phyloP scores from a whole-genome alignment of 1,140 invertebrate species.

The Drosophila watanabei region DNA sequence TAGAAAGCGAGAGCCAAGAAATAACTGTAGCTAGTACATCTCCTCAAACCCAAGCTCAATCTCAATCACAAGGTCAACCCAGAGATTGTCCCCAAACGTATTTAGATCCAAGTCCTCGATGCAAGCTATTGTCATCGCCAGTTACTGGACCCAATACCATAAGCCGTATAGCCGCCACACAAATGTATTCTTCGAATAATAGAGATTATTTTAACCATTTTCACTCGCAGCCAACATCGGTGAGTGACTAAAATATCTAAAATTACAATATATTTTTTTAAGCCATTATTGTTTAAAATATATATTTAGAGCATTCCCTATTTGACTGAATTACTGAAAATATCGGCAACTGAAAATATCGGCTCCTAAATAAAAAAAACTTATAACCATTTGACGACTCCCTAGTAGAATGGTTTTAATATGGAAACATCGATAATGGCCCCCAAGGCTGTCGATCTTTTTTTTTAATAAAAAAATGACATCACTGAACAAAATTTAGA shows the following conservation, averaged over 20 bases:
- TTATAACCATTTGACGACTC: too few relatives aligned
- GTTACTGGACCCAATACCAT: conserved; percentile 41
- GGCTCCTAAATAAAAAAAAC: too few relatives aligned
- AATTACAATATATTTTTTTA: background rate
- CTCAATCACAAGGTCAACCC: conserved; percentile 5
- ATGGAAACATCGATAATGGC: too few relatives aligned
- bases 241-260: conserved; percentile 84
- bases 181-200: conserved; percentile 74
- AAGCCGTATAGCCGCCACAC: conserved; percentile 59
- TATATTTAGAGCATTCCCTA: too few relatives aligned
- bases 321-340: too few relatives aligned
- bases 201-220: conserved; percentile 93
- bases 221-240: conserved; percentile 95
- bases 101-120: conserved; percentile 37
- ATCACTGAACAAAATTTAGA: too few relatives aligned
- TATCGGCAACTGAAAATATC: too few relatives aligned
- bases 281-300: background rate
- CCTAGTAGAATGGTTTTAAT: too few relatives aligned
- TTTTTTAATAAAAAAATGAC: too few relatives aligned
- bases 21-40: conserved; percentile 36
- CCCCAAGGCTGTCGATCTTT: too few relatives aligned
- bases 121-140: conserved; percentile 50
- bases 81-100: conserved; percentile 37
- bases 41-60: conserved; percentile 22
- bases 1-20: conserved; percentile 49